Base-by-base conservation (phyloP, 2,113 vertebrate genomes). In the Ameiurus melas region DNA sequence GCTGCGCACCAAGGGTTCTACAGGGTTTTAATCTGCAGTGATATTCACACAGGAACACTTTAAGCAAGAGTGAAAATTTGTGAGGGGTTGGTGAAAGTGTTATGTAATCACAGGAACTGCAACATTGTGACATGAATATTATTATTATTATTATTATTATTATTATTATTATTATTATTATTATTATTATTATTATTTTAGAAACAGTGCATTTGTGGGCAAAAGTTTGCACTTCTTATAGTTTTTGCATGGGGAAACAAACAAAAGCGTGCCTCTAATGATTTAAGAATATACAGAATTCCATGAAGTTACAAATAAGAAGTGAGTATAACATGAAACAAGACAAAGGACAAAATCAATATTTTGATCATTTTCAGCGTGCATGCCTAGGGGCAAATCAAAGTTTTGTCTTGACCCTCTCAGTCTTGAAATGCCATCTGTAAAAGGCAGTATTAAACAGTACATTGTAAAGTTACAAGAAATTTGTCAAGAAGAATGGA, bases 1-100 rank as follows among this genome's bases (percentile, higher is more conserved):
- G 71, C 55, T 47, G 64, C 64, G 75, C 86, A 62, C 53, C 57
- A 19, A 85, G 68, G 83, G 57, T 88, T 64, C 43, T 84, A 66
- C 36, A 64, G 64, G 81, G 58, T 64, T 86, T 90, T 86, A 79
- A 66, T 85, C 70, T 66, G 62, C 25, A 87, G 73, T 85, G 78
- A 68, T 64, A 86, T 84, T 60, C 71, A 58, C 30, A 71, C 14
- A 43, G 27, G 43, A 57, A 27, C 13, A 36, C 79, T 85, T 82
- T 47, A 36, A 60, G 25, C 62, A 55, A 53, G 43, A 55, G 83
- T 75, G 51, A 16, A 53, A 55, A 68, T 66, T 22, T 55, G n/a
- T 71, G 68, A 39, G 84, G 33, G 33, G 20, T 62, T 77, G 22
- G 33, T 25, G n/a, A 36, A 22, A 68, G 20, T n/a, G 25, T n/a